Conservation (phyloP, 92 coral and sea anemone genomes). For the Siderastrea siderea region DNA sequence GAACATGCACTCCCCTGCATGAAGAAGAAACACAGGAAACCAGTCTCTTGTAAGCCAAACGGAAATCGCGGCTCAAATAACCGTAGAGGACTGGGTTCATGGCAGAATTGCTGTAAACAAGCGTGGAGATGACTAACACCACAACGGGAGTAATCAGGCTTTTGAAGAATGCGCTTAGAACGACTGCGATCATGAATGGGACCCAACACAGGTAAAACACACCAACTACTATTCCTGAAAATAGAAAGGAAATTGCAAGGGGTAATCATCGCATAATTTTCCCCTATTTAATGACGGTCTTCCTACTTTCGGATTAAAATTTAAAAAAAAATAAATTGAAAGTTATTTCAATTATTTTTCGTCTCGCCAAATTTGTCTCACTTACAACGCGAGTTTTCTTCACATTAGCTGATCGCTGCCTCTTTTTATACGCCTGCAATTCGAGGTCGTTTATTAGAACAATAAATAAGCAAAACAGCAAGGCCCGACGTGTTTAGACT, state of each 20-base stretch:
- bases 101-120: constrained; percentile 68
- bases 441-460: too few species aligned
- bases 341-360: too few species aligned
- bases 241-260: neutral
- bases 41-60: constrained; percentile 66
- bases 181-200: constrained; percentile 69
- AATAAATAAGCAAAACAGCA: too few species aligned
- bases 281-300: too few species aligned
- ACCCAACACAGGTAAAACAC: constrained; percentile 72
- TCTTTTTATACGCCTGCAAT: too few species aligned
- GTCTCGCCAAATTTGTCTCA: too few species aligned
- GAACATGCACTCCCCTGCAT: neutral
- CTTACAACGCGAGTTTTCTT: too few species aligned
- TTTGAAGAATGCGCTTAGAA: constrained; percentile 57
- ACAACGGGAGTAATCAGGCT: constrained; percentile 43
- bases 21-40: constrained; percentile 12
- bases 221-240: constrained; percentile 63
- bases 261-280: neutral
- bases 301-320: too few species aligned
- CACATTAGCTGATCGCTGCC: too few species aligned
- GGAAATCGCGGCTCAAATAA: constrained; percentile 66
- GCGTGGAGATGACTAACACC: constrained; percentile 49
- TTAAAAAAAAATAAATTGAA: too few species aligned
- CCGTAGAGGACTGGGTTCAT: constrained; percentile 72
- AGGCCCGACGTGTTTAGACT: too few species aligned